These are phyloP conservation scores for Autographa pulchrina DNA, from an alignment of 2,888 invertebrate genomes.

Conservation along the genomic window DNA sequence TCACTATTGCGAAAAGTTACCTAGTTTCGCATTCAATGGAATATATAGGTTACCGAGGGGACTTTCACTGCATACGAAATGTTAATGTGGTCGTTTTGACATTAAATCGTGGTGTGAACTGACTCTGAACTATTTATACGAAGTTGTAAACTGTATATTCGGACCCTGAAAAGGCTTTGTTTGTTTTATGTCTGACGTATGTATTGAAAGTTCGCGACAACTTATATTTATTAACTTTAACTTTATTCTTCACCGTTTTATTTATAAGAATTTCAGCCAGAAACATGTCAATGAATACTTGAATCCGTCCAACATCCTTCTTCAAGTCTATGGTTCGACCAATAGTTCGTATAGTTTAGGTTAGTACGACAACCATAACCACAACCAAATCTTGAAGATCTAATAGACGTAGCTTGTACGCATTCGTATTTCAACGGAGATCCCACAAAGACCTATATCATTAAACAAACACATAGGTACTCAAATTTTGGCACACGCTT, in stretches of 20 bases:
- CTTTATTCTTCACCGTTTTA: background rate
- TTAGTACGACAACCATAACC: background rate
- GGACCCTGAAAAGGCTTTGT: constrained; percentile 16
- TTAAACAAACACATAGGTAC: background rate
- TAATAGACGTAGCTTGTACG: background rate
- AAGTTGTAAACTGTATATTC: constrained; percentile 36
- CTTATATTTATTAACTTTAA: background rate
- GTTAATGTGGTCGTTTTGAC: constrained; percentile 57
- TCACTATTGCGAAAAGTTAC: constrained; percentile 45
- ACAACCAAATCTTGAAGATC: background rate
- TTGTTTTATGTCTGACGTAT: background rate
- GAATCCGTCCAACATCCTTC: background rate
- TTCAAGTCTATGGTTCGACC: background rate
- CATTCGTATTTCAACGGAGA: background rate
- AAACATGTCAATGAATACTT: too few relatives aligned
- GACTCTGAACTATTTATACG: constrained; percentile 41
- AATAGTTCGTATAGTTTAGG: background rate
- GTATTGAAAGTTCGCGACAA: background rate
- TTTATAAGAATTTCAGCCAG: too few relatives aligned
- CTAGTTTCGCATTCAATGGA: constrained; percentile 52
- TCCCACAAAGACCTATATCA: background rate
- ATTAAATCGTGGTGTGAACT: constrained; percentile 53
- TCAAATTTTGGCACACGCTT: background rate
- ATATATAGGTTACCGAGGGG: constrained; percentile 54
- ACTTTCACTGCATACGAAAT: constrained; percentile 55